These are phyloP conservation scores for Natrix natrix DNA, from an alignment of 2,797 vertebrate genomes.

Conservation along the genomic window DNA sequence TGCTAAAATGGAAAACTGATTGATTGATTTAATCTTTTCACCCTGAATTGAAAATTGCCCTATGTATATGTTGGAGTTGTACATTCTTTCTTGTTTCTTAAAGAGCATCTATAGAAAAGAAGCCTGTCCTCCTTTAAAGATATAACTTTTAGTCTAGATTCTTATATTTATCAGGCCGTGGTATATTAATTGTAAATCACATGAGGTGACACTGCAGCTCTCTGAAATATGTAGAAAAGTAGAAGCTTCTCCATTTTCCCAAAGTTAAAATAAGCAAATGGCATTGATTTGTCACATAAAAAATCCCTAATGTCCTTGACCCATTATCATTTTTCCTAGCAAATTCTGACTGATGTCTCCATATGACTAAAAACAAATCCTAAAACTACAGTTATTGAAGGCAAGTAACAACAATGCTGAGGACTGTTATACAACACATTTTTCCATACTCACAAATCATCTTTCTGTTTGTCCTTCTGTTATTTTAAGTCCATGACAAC, in stretches of 20 bases:
- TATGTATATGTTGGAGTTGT: not conserved
- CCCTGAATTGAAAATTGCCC: not conserved
- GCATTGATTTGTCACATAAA: not conserved
- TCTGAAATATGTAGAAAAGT: not conserved
- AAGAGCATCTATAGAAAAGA: not conserved
- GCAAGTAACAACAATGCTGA: not conserved
- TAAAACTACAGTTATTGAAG: not conserved
- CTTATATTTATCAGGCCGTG: too few relatives aligned
- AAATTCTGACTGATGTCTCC: not conserved
- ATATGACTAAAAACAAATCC: not conserved
- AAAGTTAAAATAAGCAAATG: not conserved
- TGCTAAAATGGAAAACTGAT: not conserved
- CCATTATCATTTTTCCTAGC: not conserved
- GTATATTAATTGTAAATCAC: not conserved
- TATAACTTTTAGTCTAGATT: not conserved
- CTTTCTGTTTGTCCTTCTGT: slow-evolving; percentile 42
- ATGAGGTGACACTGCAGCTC: not conserved
- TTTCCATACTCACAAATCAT: slow-evolving; percentile 49
- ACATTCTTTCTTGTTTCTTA: not conserved
- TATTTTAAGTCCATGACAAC: slow-evolving; percentile 36
- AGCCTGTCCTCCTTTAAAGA: not conserved
- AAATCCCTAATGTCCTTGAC: not conserved
- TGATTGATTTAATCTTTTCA: not conserved
- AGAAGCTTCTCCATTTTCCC: not conserved
- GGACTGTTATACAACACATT: not conserved